Conservation (phyloP, 1,140 invertebrate genomes). For the Lysiphlebus fabarum region DNA sequence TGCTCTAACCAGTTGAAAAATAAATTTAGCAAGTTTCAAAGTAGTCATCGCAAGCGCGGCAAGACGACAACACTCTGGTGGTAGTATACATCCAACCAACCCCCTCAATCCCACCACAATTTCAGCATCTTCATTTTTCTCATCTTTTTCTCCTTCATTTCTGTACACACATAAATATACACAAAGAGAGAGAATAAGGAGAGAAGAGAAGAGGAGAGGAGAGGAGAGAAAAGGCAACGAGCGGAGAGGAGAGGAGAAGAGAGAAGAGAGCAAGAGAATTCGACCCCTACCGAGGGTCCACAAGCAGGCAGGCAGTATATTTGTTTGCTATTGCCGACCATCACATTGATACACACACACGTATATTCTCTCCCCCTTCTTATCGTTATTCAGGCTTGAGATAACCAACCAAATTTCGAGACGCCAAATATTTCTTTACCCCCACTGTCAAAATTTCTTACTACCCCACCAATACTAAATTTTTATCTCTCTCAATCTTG, state of each 20-base stretch:
- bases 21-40: slow-evolving; percentile 36
- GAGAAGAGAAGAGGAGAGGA: no score
- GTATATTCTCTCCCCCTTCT: no score
- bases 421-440: slow-evolving; percentile 37
- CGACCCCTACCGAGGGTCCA: no score
- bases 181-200: no score
- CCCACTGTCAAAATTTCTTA: slow-evolving; percentile 28
- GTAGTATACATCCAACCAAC: slow-evolving; percentile 25
- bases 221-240: no score
- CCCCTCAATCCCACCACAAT: slow-evolving; percentile 9
- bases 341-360: no score
- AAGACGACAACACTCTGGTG: slow-evolving; percentile 4
- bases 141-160: slow-evolving; percentile 15
- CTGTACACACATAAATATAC: slow-evolving; percentile 15
- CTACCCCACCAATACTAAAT: slow-evolving; percentile 3
- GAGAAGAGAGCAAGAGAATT: no score
- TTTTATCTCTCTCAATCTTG: slow-evolving; percentile 7
- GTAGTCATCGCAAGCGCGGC: slow-evolving; percentile 36
- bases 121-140: slow-evolving; percentile 20
- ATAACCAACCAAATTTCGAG: slow-evolving; percentile 51
- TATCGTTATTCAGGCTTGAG: slow-evolving; percentile 31
- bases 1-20: slow-evolving; percentile 44
- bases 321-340: slow-evolving; percentile 9
- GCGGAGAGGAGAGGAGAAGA: no score
- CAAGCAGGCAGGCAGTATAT: no score